Percentiles rank a stretch among this genome's conserved stretches.
Conservation (phyloP, 2,797 vertebrate species). For the Manis javanica region DNA sequence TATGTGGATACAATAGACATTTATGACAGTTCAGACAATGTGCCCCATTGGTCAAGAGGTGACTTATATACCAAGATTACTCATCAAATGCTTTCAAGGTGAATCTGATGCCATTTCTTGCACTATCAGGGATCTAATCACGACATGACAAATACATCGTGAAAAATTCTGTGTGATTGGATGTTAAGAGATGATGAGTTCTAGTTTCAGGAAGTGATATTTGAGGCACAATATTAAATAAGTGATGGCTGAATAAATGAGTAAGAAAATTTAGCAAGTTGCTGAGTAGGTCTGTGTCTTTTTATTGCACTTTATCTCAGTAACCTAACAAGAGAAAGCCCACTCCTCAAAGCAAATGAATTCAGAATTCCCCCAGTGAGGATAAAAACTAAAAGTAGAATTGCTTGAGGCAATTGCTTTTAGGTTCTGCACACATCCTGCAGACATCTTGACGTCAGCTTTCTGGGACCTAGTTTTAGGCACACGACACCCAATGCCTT, state of each 20-base stretch:
- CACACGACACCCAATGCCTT: background rate
- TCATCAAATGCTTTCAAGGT: background rate
- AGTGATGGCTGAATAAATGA: background rate
- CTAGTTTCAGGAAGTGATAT: background rate
- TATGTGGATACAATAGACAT: background rate
- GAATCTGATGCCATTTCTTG: background rate
- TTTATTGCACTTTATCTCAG: background rate
- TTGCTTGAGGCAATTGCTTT: background rate
- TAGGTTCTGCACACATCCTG: background rate
- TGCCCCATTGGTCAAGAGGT: background rate
- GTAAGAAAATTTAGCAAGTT: background rate
- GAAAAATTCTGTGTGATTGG: background rate
- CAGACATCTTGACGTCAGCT: background rate
- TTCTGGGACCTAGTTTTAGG: background rate
- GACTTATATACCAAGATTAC: background rate
- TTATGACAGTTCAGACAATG: background rate
- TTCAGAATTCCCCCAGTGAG: background rate
- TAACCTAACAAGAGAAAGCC: background rate
- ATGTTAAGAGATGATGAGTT: background rate
- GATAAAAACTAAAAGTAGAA: background rate
- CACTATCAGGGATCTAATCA: background rate
- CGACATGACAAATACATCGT: background rate
- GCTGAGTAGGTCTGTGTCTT: background rate
- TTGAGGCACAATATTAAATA: slow-evolving; percentile 25
- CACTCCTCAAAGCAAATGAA: background rate